Conservation (phyloP, 2,113 vertebrate species). For the Vicugna pacos region DNA sequence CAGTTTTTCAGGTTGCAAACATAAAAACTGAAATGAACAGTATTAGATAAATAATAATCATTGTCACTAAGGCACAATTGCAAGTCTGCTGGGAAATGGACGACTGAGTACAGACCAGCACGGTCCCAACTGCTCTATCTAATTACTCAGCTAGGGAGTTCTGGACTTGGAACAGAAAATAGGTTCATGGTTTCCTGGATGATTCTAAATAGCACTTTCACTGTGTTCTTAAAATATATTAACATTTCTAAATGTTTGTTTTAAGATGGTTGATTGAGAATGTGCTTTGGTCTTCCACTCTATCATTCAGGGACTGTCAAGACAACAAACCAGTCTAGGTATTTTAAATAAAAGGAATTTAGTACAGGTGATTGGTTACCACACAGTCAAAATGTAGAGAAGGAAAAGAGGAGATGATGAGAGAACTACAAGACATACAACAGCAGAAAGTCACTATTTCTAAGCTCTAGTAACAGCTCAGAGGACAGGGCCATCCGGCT, state of each 20-base stretch:
- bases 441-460: background rate
- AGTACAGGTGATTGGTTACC: background rate
- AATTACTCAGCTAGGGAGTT: background rate
- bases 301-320: background rate
- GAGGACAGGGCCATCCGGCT: background rate
- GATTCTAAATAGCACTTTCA: background rate
- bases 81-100: background rate
- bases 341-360: background rate
- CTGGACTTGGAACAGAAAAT: background rate
- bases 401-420: background rate
- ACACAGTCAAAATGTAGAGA: background rate
- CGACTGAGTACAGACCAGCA: too few species aligned
- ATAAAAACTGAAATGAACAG: background rate
- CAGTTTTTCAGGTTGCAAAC: background rate
- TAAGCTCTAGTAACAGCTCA: background rate
- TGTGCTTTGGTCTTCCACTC: background rate
- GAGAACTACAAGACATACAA: background rate
- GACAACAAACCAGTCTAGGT: background rate
- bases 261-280: background rate
- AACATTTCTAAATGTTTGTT: background rate
- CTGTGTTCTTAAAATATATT: background rate
- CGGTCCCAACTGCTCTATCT: background rate
- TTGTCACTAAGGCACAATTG: background rate
- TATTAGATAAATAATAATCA: background rate
- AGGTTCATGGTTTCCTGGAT: background rate